Percentiles rank a stretch among this genome's conserved stretches.
Evolutionary conservation across 2,113 vertebrate species (phyloP).

Genomic region (Mystacornis crossleyi): DNA sequence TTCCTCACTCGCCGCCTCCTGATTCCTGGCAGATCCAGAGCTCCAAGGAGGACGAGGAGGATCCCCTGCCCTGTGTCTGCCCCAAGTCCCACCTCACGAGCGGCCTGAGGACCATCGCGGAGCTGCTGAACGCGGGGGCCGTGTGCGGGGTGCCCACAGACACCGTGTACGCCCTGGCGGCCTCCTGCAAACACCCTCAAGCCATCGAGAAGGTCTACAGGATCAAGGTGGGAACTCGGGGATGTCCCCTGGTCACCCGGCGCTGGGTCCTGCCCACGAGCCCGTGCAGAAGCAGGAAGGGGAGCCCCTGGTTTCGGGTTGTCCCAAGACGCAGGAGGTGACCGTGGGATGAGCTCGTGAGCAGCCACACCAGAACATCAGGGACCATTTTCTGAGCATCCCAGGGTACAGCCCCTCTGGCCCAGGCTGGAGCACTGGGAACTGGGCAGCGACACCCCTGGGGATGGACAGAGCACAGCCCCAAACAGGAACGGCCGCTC

Average conservation of each 20-base stretch:
- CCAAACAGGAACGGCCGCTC: background rate
- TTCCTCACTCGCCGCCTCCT: background rate
- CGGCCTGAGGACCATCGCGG: constrained; percentile 78
- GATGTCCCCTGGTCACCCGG: background rate
- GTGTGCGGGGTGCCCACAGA: constrained; percentile 90
- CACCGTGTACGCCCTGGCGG: constrained; percentile 88
- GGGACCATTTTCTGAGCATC: background rate
- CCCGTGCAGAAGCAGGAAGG: background rate
- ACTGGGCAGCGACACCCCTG: background rate
- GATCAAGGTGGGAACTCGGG: constrained; percentile 79
- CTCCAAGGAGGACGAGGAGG: background rate
- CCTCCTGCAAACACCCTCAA: constrained; percentile 86
- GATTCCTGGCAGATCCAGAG: constrained; percentile 1
- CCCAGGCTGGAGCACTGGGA: background rate
- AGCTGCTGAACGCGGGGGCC: constrained; percentile 73
- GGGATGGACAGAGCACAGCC: background rate
- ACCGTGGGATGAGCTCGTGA: rapidly evolving
- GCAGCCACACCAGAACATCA: background rate
- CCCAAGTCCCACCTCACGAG: constrained; percentile 80
- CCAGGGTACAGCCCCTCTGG: background rate
- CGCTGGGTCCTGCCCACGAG: background rate
- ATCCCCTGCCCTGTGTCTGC: constrained; percentile 68
- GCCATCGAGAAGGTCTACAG: constrained; percentile 88
- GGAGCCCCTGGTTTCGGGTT: background rate
- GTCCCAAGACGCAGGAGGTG: background rate